Evolutionary conservation across 2,797 vertebrate genomes (phyloP), one percentile per base, ranked within the genome.

Genomic region (Sphenodon punctatus): DNA sequence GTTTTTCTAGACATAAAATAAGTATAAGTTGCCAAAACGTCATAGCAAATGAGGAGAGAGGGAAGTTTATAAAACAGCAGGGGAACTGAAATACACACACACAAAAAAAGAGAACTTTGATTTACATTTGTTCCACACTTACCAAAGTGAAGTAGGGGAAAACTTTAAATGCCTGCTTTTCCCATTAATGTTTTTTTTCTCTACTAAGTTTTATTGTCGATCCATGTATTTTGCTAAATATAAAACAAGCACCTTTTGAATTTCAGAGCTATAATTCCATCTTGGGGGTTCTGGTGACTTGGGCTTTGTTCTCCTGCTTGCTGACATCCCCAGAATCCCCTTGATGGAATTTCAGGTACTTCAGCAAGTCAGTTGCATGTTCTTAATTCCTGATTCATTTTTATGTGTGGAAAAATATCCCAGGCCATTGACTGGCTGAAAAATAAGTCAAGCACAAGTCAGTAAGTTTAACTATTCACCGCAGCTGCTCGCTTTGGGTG

Each of bases 21-120:
- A n/a, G n/a, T n/a, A n/a, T n/a, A n/a, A n/a, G n/a, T n/a, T n/a
- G n/a, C n/a, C n/a, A 82, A 80, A 87, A 86, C 80, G 80, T 87
- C 83, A 30, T 48, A 61, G 78, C 80, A 89, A 77, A 92, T 87
- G 75, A 85, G 71, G 83, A 90, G 78, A 88, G 75, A 56, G 67
- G 77, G 81, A 84, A 88, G 84, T 94, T 92, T 91, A 87, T 90
- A 90, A 91, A 94, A 87, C 91, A 93, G 90, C 88, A 79, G 85
- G 85, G 88, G 78, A 84, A 82, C 58, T 67, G 74, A 46, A 80
- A 73, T 76, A 89, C 10, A 8, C 75, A 46, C 42, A 72, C 30
- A 19, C 9, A 15, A 80, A 90, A 72, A 85, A 91, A 88, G 38
- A 67, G 82, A 81, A 41, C 69, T 87, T 81, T 87, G 84, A 87